These are phyloP conservation scores for Apostichopus parvimensis DNA, from an alignment of 35 echinoderm and acorn worm genomes.

Conservation along the genomic window DNA sequence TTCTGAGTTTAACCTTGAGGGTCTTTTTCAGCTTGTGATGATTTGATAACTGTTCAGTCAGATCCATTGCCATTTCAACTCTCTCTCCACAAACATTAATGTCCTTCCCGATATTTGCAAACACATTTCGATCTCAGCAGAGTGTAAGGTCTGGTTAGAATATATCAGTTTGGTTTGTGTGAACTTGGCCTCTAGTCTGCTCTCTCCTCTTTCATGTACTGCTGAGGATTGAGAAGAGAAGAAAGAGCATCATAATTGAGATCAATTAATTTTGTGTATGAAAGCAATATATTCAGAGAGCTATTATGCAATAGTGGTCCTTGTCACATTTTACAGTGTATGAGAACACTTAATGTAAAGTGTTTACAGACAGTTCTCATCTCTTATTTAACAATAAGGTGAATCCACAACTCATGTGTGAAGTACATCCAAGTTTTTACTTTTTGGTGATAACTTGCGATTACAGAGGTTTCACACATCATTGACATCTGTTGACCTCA, in stretches of 20 bases:
- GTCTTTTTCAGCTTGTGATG: constrained; percentile 26
- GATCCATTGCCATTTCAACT: constrained; percentile 30
- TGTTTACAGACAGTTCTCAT: too few relatives aligned
- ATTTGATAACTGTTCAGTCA: neutral
- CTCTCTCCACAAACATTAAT: neutral
- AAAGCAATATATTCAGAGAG: too few relatives aligned
- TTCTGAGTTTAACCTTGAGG: constrained; percentile 15
- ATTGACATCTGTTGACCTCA: too few relatives aligned
- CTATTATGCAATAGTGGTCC: too few relatives aligned
- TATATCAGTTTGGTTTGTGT: neutral
- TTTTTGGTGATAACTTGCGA: too few relatives aligned
- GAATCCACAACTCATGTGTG: too few relatives aligned
- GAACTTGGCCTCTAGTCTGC: neutral
- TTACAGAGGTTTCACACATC: too few relatives aligned
- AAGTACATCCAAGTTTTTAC: too few relatives aligned
- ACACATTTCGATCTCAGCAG: neutral
- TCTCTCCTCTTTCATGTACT: neutral
- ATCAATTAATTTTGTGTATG: too few relatives aligned
- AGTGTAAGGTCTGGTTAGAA: neutral
- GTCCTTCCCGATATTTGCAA: neutral
- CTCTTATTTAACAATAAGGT: too few relatives aligned
- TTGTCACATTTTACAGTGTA: too few relatives aligned
- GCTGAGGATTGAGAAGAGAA: neutral
- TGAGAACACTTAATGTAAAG: too few relatives aligned
- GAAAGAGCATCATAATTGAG: neutral